These are phyloP conservation scores for Gastrophysa polygoni DNA, from an alignment of 2,888 invertebrate species.

Conservation along the genomic window DNA sequence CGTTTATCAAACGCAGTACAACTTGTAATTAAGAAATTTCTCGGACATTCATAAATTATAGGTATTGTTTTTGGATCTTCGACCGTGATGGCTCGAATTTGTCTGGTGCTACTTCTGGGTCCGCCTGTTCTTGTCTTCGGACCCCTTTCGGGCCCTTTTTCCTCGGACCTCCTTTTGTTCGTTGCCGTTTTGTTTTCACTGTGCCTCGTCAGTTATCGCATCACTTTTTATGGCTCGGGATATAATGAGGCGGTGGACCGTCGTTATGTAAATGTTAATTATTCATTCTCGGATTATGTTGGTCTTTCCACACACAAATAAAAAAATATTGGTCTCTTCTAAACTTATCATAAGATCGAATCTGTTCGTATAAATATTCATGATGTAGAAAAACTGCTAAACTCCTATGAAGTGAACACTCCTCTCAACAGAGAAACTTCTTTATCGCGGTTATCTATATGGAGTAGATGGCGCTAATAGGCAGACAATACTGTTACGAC, in stretches of 20 bases:
- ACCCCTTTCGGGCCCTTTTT: neutral
- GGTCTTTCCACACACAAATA: too few relatives aligned
- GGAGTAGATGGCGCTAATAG: too few relatives aligned
- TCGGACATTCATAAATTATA: constrained; percentile 28
- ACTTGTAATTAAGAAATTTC: constrained; percentile 32
- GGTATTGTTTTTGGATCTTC: constrained; percentile 26
- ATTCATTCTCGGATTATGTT: too few relatives aligned
- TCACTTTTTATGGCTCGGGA: neutral
- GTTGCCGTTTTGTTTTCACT: constrained; percentile 13
- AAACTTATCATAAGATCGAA: too few relatives aligned
- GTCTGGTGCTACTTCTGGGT: constrained; percentile 25
- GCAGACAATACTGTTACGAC: too few relatives aligned
- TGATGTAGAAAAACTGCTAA: too few relatives aligned
- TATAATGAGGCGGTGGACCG: neutral
- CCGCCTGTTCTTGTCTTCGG: constrained; percentile 5
- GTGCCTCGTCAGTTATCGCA: neutral
- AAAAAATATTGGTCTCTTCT: too few relatives aligned
- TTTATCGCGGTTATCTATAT: too few relatives aligned
- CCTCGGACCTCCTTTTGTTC: neutral
- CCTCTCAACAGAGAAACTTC: too few relatives aligned
- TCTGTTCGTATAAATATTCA: too few relatives aligned
- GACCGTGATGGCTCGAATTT: constrained; percentile 22
- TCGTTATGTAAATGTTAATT: neutral
- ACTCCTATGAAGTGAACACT: too few relatives aligned
- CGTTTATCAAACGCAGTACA: constrained; percentile 27